A percentile compares a stretch with the other conserved stretches of the same genome.
These are phyloP conservation scores for Gnathonemus echidnorhynchus DNA, from an alignment of 2,113 vertebrate genomes.

Conservation along the genomic window DNA sequence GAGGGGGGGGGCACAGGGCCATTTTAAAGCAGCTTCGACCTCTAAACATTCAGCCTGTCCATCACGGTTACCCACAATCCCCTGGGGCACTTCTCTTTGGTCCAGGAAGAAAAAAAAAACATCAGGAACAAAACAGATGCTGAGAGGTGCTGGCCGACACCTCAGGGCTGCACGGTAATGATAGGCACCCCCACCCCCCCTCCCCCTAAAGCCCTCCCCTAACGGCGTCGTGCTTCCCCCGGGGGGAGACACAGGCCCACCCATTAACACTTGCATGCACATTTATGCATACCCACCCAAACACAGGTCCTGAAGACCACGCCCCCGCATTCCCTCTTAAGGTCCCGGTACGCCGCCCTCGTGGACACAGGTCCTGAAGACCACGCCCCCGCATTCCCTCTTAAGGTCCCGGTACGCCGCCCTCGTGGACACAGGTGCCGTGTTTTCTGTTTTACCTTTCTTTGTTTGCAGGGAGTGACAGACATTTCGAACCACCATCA, in stretches of 20 bases:
- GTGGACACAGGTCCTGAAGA: no score
- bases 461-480: constrained; percentile 16
- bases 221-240: background rate
- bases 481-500: constrained; percentile 18
- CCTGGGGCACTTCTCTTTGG: constrained; percentile 48
- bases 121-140: constrained; percentile 54
- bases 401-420: no score
- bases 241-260: background rate
- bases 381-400: no score
- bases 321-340: background rate
- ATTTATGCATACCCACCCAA: background rate
- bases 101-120: constrained; percentile 42
- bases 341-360: background rate
- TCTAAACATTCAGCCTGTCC: constrained; percentile 58
- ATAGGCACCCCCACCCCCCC: constrained; percentile 13
- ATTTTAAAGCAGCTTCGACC: constrained; percentile 52
- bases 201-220: background rate
- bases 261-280: background rate
- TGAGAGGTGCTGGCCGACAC: constrained; percentile 48
- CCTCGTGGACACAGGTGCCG: background rate
- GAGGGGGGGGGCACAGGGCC: constrained; percentile 34
- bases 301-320: background rate
- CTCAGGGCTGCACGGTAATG: constrained; percentile 59
- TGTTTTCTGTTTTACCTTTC: constrained; percentile 18
- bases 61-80: constrained; percentile 50